A percentile compares a stretch with the other conserved stretches of the same genome.
phyloP scores from a whole-genome alignment of 2,797 vertebrate species.

The Eupleurogrammus muticus region DNA sequence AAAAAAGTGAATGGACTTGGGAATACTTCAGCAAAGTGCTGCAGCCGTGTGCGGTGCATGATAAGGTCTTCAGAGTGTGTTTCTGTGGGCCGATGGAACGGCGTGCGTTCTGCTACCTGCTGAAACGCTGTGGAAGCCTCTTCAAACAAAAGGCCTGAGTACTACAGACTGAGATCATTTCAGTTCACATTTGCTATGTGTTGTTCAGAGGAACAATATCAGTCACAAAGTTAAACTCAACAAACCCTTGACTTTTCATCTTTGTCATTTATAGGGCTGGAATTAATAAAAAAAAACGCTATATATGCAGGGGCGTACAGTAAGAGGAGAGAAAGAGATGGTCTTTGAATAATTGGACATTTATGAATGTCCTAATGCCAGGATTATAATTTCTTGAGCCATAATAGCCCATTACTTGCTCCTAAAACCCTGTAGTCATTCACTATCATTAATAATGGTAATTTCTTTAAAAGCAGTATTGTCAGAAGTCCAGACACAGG shows the following conservation, averaged over 20 bases:
- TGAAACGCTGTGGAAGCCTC: constrained; percentile 32
- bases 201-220: constrained; percentile 29
- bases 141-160: constrained; percentile 28
- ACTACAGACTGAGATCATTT: constrained; percentile 24
- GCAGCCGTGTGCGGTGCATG: constrained; percentile 26
- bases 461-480: constrained; percentile 42
- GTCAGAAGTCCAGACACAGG: background rate
- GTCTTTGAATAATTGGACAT: constrained; percentile 21
- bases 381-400: constrained; percentile 30
- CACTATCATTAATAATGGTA: constrained; percentile 31
- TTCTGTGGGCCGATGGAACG: constrained; percentile 31
- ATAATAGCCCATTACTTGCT: constrained; percentile 31
- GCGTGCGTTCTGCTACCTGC: constrained; percentile 29
- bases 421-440: constrained; percentile 45
- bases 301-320: background rate
- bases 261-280: constrained; percentile 24
- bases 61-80: constrained; percentile 44
- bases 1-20: too few species aligned
- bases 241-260: constrained; percentile 16
- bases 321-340: background rate
- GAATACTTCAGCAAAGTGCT: constrained; percentile 34
- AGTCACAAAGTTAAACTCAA: constrained; percentile 5
- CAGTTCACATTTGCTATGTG: constrained; percentile 22
- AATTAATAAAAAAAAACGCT: background rate
- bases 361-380: constrained; percentile 6